phyloP scores from a whole-genome alignment of 1,140 invertebrate species.

The Drosophila burlai region DNA sequence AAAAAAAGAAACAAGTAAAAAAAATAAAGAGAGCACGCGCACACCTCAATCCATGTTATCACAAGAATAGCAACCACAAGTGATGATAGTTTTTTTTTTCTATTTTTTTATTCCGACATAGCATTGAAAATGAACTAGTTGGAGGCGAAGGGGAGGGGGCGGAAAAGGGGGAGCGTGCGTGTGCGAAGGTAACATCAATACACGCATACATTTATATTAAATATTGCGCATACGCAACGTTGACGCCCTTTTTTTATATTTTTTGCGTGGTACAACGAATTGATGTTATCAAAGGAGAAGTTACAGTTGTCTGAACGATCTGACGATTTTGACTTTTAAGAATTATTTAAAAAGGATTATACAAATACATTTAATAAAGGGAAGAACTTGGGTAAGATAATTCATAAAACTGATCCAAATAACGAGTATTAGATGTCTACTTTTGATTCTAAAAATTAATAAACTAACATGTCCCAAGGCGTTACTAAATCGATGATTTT shows the following conservation, averaged over 20 bases:
- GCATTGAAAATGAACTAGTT: conserved; percentile 56
- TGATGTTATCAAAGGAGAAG: conserved; percentile 6
- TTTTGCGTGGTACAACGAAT: conserved; percentile 5
- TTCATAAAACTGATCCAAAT: too few relatives aligned
- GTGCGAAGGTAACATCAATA: conserved; percentile 27
- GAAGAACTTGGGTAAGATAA: too few relatives aligned
- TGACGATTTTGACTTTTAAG: neutral
- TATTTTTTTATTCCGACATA: conserved; percentile 35
- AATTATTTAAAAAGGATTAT: neutral
- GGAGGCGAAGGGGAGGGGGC: neutral
- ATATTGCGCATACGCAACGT: conserved; percentile 55
- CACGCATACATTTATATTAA: conserved; percentile 28
- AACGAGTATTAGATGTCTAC: too few relatives aligned
- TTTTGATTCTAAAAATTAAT: too few relatives aligned
- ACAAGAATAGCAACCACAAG: conserved; percentile 44
- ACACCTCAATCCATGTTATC: conserved; percentile 43
- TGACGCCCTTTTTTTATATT: conserved; percentile 27
- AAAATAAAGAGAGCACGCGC: conserved; percentile 40
- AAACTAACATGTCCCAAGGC: neutral
- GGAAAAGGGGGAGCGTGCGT: conserved; percentile 21
- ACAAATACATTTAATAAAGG: neutral
- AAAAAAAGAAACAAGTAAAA: conserved; percentile 6
- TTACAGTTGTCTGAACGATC: neutral
- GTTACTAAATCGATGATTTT: neutral
- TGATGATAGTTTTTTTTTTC: conserved; percentile 51